Percentiles rank a stretch among this genome's conserved stretches.
Evolutionary conservation across 2,797 vertebrate species (phyloP).

Genomic region (Galaxias olidus): DNA sequence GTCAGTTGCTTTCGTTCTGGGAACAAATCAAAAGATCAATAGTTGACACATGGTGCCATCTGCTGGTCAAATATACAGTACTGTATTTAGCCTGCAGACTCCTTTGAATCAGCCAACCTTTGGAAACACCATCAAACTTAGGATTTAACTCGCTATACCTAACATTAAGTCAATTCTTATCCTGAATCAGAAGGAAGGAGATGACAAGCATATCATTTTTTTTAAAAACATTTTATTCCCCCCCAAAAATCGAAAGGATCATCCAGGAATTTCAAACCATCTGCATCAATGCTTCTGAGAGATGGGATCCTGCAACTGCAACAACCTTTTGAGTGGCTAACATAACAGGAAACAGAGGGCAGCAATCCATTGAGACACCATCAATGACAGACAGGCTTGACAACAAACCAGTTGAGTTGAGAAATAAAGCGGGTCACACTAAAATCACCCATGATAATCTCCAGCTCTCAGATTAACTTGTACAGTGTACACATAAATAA

Average conservation of each 20-base stretch:
- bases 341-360: constrained; percentile 10
- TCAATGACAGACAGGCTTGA: not conserved
- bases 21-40: no score
- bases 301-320: constrained; percentile 22
- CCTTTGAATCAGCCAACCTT: no score
- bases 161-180: no score
- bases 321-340: constrained; percentile 2
- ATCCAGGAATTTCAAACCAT: constrained; percentile 77
- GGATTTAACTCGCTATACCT: no score
- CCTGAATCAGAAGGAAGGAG: not conserved
- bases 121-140: no score
- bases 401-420: not conserved
- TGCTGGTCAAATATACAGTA: no score
- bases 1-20: no score
- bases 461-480: constrained; percentile 34
- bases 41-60: no score
- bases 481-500: constrained; percentile 27
- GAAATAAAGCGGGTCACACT: not conserved
- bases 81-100: no score
- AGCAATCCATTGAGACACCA: not conserved
- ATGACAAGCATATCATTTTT: constrained; percentile 33
- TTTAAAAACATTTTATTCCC: constrained; percentile 76
- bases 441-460: constrained; percentile 13
- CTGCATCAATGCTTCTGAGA: constrained; percentile 66
- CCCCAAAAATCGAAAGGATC: constrained; percentile 64